phyloP scores from a whole-genome alignment of 2,888 invertebrate species.

The Ferdinandea cuprea region DNA sequence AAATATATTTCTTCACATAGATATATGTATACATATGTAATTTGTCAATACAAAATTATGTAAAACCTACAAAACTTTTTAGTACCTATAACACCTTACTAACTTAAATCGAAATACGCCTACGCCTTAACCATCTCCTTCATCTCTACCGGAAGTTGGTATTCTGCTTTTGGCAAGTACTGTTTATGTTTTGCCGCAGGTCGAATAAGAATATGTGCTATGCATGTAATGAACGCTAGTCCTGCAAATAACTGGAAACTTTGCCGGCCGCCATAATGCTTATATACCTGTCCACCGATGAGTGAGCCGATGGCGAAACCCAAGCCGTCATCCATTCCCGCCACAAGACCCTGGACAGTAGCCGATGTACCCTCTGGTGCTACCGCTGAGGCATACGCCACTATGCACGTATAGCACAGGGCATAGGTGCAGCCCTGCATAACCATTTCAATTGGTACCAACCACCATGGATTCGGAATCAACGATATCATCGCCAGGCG shows the following conservation, averaged over 20 bases:
- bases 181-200: constrained; percentile 80
- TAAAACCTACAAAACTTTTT: no score
- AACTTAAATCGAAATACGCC: no score
- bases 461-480: constrained; percentile 91
- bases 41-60: no score
- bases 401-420: constrained; percentile 91
- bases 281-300: constrained; percentile 88
- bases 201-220: constrained; percentile 81
- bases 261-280: constrained; percentile 85
- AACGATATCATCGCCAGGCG: constrained; percentile 90
- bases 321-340: constrained; percentile 94
- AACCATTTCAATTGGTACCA: constrained; percentile 90
- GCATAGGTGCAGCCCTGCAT: constrained; percentile 95
- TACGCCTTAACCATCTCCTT: constrained; percentile 17
- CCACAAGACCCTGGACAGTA: constrained; percentile 93
- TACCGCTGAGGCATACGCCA: constrained; percentile 87
- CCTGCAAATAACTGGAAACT: constrained; percentile 84
- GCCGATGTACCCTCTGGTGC: constrained; percentile 90
- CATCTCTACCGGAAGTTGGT: constrained; percentile 78
- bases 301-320: constrained; percentile 91
- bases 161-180: constrained; percentile 79
- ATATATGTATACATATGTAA: no score
- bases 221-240: constrained; percentile 80
- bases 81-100: no score
- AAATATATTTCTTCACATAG: no score